Evolutionary conservation across 2,113 vertebrate species (phyloP), one percentile per base, ranked within the genome.

Genomic region (Crotalus horridus): DNA sequence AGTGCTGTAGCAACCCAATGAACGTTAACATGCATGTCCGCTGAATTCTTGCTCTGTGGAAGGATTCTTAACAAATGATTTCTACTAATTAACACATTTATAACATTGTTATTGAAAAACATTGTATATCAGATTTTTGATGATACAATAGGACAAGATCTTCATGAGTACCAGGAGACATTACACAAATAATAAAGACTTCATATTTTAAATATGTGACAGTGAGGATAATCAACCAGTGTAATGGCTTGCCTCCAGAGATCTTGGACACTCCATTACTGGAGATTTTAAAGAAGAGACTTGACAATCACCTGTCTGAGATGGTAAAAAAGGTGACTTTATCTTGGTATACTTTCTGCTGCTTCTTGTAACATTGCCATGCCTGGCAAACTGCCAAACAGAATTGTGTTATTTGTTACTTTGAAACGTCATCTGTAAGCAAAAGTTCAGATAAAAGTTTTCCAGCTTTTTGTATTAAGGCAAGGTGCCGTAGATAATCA

Each of bases 1-100:
- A 98, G 98, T 74, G 58, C 90, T 92, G 81, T 87, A 0, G 0
- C 5, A 59, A 85, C 26, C 59, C 46, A 24, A 53, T 51, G 26
- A 51, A 59, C 46, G 46, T 55, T 89, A 5, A 88, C 29, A 7
- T 17, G 7, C 89, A 8, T 26, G 1, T 3, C 33, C 4, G 1
- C 29, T 43, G 21, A 51, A 23, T 55, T 88, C 53, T 54, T 54
- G 87, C 51, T 87, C 6, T 54, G 48, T 54, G 48, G 26, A n/a
- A 15, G 3, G 12, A n/a, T 17, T 53, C 26, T 87, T 87, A 29
- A 59, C 29, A 20, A 88, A 58, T 21, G 5, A 59, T 91, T 61
- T 64, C 46, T 53, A 13, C 8, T 55, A 46, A 81, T 23, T 55
- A 58, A 20, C 3, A 26, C n/a, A 17, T 39, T 24, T 29, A 17